Conservation (phyloP, 2,797 vertebrate genomes). For the Bovichtus variegatus region DNA sequence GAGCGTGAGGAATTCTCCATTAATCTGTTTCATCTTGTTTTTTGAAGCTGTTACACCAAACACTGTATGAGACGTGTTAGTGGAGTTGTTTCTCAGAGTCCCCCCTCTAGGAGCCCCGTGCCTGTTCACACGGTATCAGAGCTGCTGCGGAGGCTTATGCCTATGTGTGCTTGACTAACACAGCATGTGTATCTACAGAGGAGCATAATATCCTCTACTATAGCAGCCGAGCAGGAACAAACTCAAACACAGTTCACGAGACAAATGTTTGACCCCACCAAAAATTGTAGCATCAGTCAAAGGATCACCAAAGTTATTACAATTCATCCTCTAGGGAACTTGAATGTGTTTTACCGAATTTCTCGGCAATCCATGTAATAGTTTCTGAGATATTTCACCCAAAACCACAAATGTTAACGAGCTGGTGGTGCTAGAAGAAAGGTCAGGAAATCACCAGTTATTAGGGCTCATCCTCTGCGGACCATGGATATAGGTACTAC, state of each 20-base stretch:
- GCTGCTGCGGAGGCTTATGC: conserved; percentile 40
- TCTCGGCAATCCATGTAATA: not conserved
- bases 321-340: not conserved
- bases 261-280: not conserved
- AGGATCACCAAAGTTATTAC: too few relatives aligned
- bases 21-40: conserved; percentile 60
- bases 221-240: not conserved
- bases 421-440: not conserved
- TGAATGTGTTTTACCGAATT: not conserved
- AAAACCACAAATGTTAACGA: not conserved
- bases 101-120: conserved; percentile 48
- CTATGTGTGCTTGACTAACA: conserved; percentile 21
- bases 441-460: not conserved
- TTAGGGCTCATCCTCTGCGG: not conserved
- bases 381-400: not conserved
- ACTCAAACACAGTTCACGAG: not conserved
- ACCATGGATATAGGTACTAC: not conserved
- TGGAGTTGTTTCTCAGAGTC: conserved; percentile 47
- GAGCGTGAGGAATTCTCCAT: conserved; percentile 63
- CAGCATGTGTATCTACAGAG: conserved; percentile 26
- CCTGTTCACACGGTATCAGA: conserved; percentile 44
- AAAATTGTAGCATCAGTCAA: too few relatives aligned
- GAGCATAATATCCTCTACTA: not conserved
- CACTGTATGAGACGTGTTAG: conserved; percentile 22
- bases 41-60: conserved; percentile 37